A percentile compares a stretch with the other conserved stretches of the same genome.
Evolutionary conservation across 1,140 invertebrate species (phyloP).

Genomic region (Littorina saxatilis): DNA sequence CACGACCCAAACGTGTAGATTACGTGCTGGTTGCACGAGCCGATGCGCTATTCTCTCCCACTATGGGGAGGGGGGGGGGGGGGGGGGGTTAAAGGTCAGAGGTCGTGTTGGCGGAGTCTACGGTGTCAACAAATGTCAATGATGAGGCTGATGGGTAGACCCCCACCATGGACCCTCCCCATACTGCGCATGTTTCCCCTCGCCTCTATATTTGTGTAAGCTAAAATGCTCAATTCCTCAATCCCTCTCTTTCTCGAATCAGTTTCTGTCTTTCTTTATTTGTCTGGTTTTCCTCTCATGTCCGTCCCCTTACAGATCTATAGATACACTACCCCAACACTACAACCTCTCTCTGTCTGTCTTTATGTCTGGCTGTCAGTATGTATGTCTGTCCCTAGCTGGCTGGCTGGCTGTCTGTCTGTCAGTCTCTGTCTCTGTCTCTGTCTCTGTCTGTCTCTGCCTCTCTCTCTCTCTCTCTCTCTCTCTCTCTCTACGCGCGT

Average conservation of each 20-base stretch:
- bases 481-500: neutral
- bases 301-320: neutral
- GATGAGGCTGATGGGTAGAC: too few species aligned
- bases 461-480: too few species aligned
- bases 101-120: neutral
- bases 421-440: too few species aligned
- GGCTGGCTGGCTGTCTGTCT: too few species aligned
- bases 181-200: neutral
- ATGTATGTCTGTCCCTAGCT: too few species aligned
- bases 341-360: too few species aligned
- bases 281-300: too few species aligned
- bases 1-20: conserved; percentile 5
- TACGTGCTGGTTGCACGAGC: neutral
- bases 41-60: too few species aligned
- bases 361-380: too few species aligned
- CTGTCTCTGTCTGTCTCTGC: too few species aligned
- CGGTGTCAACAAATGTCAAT: conserved; percentile 2
- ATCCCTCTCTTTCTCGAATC: too few species aligned
- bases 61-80: neutral
- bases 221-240: neutral
- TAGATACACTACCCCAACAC: neutral
- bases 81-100: neutral
- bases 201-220: neutral
- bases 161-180: neutral
- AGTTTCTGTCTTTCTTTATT: too few species aligned